Percentiles rank a stretch among this genome's conserved stretches.
phyloP scores from a whole-genome alignment of 2,797 vertebrate genomes.

The Poecilia velifera region DNA sequence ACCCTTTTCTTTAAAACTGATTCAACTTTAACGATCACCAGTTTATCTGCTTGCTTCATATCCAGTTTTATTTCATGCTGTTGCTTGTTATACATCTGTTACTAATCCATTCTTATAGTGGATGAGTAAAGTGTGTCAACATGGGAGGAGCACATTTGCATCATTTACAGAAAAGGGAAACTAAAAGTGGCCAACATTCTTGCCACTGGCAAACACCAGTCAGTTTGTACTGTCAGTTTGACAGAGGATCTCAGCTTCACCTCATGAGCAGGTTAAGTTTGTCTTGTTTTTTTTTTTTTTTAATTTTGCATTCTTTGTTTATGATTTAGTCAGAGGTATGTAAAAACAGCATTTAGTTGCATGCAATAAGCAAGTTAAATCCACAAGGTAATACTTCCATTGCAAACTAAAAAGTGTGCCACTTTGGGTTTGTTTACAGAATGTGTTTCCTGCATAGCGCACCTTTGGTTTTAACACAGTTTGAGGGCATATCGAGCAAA shows the following conservation, averaged over 20 bases:
- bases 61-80: neutral
- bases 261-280: neutral
- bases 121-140: neutral
- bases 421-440: neutral
- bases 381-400: neutral
- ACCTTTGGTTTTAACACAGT: neutral
- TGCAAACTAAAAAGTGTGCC: neutral
- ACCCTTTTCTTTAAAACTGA: neutral
- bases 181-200: neutral
- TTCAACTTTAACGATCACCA: neutral
- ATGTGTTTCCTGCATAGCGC: neutral
- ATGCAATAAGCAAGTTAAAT: neutral
- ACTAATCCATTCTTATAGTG: neutral
- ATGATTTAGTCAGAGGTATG: neutral
- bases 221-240: neutral
- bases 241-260: neutral
- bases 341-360: neutral
- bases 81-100: neutral
- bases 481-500: neutral
- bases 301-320: neutral
- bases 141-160: conserved; percentile 6
- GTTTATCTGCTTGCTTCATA: neutral
- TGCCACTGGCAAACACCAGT: neutral
- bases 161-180: conserved; percentile 50
- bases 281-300: neutral